Conservation (phyloP, 2,888 invertebrate genomes). For the Drosophila birchii region DNA sequence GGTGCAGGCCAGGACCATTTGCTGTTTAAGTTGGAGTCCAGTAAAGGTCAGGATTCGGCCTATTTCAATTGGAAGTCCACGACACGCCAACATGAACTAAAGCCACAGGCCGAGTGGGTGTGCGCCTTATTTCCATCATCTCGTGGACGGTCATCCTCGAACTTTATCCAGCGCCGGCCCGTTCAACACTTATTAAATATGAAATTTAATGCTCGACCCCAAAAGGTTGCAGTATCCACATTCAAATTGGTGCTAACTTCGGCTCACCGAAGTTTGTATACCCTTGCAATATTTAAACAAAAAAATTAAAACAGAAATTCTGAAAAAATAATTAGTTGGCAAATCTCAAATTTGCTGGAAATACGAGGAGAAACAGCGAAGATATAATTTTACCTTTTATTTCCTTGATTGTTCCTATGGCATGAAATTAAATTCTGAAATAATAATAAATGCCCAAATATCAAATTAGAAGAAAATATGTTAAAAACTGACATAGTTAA, state of each 20-base stretch:
- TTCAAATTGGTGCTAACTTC: constrained; percentile 9
- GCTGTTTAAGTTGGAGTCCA: neutral
- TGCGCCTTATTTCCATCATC: constrained; percentile 10
- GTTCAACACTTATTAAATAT: constrained; percentile 71
- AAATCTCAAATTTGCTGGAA: too few species aligned
- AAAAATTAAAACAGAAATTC: too few species aligned
- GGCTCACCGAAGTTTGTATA: neutral
- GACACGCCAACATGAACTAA: constrained; percentile 54
- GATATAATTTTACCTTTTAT: too few species aligned
- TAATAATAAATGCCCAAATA: too few species aligned
- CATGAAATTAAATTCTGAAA: too few species aligned
- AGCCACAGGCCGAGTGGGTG: constrained; percentile 39
- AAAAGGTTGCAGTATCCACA: constrained; percentile 30
- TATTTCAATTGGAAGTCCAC: constrained; percentile 2
- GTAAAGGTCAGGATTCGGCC: neutral
- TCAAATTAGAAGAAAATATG: too few species aligned
- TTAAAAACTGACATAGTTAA: too few species aligned
- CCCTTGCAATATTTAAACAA: too few species aligned
- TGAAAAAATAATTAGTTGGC: too few species aligned
- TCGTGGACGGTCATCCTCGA: neutral
- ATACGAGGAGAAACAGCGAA: too few species aligned
- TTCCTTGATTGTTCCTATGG: too few species aligned
- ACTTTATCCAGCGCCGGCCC: neutral
- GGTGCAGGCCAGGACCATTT: neutral
- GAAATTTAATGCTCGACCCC: constrained; percentile 51